Percentiles rank a stretch among this genome's conserved stretches.
phyloP scores from a whole-genome alignment of 2,888 invertebrate genomes.

The Eupeodes luniger region DNA sequence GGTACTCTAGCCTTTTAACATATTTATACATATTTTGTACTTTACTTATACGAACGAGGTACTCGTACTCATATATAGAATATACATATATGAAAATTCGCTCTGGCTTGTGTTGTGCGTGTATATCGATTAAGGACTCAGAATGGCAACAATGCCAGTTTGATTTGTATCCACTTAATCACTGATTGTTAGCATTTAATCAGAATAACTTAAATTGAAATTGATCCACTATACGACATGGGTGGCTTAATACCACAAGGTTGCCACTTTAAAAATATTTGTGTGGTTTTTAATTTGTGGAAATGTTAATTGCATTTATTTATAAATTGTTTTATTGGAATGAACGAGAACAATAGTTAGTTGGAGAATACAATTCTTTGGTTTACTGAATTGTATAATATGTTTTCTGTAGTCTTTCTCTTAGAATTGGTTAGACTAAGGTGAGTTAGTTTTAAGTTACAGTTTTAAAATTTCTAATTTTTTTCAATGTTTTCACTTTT shows the following conservation, averaged over 20 bases:
- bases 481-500: no score
- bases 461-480: no score
- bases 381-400: no score
- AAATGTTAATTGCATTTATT: background rate
- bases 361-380: no score
- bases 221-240: slow-evolving; percentile 55
- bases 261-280: slow-evolving; percentile 16
- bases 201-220: slow-evolving; percentile 76
- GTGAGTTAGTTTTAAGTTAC: no score
- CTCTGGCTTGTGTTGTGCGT: slow-evolving; percentile 10
- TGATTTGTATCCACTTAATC: slow-evolving; percentile 76
- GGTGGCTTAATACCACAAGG: background rate
- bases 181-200: slow-evolving; percentile 76
- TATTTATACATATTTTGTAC: background rate
- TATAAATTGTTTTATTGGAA: background rate
- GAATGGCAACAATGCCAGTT: slow-evolving; percentile 67
- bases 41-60: no score
- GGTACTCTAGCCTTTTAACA: background rate
- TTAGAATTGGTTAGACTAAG: no score
- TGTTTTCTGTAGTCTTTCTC: no score
- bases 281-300: slow-evolving; percentile 1
- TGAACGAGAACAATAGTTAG: no score
- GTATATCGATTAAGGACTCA: slow-evolving; percentile 69
- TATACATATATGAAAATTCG: background rate
- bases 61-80: no score